A percentile compares a stretch with the other conserved stretches of the same genome.
phyloP scores from a whole-genome alignment of 2,888 invertebrate genomes.

The Agrotis exclamationis region DNA sequence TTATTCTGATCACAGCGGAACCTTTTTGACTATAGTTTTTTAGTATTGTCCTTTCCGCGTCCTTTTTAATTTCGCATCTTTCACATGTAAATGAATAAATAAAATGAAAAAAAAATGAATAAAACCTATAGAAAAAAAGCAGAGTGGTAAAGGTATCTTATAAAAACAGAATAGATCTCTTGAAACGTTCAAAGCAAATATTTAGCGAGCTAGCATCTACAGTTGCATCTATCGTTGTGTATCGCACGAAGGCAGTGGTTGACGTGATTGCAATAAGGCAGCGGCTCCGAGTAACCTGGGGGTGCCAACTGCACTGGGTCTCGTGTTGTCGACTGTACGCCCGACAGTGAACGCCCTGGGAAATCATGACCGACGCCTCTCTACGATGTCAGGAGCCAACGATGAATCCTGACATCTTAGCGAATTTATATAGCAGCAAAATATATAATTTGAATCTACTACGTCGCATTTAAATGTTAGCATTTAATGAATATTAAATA shows the following conservation, averaged over 20 bases:
- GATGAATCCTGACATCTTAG: constrained; percentile 65
- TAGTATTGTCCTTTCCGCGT: neutral
- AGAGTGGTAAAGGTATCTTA: neutral
- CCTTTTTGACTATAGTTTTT: neutral
- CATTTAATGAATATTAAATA: constrained; percentile 4
- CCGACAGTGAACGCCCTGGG: constrained; percentile 83
- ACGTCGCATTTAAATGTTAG: constrained; percentile 1
- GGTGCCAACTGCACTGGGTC: constrained; percentile 64
- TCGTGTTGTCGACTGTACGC: constrained; percentile 73
- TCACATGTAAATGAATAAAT: neutral
- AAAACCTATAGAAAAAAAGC: neutral
- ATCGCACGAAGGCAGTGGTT: constrained; percentile 46
- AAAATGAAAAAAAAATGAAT: too few species aligned
- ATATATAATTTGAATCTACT: constrained; percentile 38
- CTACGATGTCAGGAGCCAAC: constrained; percentile 65
- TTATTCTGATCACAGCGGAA: constrained; percentile 38
- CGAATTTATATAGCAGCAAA: constrained; percentile 51
- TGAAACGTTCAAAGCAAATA: constrained; percentile 4
- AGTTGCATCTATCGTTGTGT: constrained; percentile 39
- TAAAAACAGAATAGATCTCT: neutral
- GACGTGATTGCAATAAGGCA: constrained; percentile 77
- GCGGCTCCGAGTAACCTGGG: constrained; percentile 63
- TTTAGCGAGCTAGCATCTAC: constrained; percentile 19
- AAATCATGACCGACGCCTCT: constrained; percentile 83
- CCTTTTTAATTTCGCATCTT: neutral